phyloP scores from a whole-genome alignment of 2,113 vertebrate genomes.

The Gila orcuttii region DNA sequence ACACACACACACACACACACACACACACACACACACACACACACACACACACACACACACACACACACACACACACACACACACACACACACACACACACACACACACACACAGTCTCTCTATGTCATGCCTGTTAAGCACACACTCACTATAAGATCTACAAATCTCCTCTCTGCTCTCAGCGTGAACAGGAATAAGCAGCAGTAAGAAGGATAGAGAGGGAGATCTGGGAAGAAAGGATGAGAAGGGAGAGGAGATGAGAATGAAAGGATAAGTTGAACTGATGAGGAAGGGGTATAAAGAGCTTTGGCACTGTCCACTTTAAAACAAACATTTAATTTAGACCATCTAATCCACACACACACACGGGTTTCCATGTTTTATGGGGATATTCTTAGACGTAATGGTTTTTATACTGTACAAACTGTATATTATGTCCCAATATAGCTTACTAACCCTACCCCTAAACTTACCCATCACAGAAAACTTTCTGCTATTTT shows the following conservation, averaged over 20 bases:
- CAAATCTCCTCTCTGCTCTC: slow-evolving; percentile 51
- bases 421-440: too few relatives aligned
- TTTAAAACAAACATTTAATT: slow-evolving; percentile 80
- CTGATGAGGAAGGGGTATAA: slow-evolving; percentile 68
- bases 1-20: slow-evolving; percentile 30
- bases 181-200: slow-evolving; percentile 53
- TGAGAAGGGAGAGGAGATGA: slow-evolving; percentile 20
- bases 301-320: slow-evolving; percentile 70
- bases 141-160: slow-evolving; percentile 26
- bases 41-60: neutral
- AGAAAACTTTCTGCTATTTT: too few relatives aligned
- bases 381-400: too few relatives aligned
- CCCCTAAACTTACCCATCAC: too few relatives aligned
- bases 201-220: slow-evolving; percentile 48
- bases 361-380: too few relatives aligned
- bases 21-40: slow-evolving; percentile 25
- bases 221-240: slow-evolving; percentile 43
- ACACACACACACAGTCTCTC: neutral
- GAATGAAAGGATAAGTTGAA: slow-evolving; percentile 61
- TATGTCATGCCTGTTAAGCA: slow-evolving; percentile 19
- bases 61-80: slow-evolving; percentile 25
- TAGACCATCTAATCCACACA: slow-evolving; percentile 61
- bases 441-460: too few relatives aligned
- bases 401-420: too few relatives aligned
- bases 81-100: slow-evolving; percentile 20